Conservation (phyloP, 2,888 invertebrate genomes). For the Aphidius colemani region DNA sequence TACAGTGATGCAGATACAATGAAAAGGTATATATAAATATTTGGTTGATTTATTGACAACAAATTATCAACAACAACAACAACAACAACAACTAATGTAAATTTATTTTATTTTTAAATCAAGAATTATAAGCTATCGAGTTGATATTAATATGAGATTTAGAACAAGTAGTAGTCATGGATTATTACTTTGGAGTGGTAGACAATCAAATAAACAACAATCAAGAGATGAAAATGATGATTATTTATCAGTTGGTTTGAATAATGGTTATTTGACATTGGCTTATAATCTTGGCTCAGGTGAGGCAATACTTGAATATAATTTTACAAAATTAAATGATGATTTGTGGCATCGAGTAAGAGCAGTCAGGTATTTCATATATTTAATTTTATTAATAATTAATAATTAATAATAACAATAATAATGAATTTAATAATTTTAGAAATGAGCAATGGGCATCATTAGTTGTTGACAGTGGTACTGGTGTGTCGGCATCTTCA, state of each 20-base stretch:
- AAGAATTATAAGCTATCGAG: constrained; percentile 81
- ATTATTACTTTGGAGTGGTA: constrained; percentile 84
- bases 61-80: not conserved
- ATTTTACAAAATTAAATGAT: constrained; percentile 85
- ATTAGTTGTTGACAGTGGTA: constrained; percentile 86
- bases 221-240: constrained; percentile 68
- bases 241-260: constrained; percentile 84
- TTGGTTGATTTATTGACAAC: not conserved
- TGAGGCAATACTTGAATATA: constrained; percentile 82
- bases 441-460: constrained; percentile 87
- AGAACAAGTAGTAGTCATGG: constrained; percentile 74
- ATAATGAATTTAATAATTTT: constrained; percentile 37
- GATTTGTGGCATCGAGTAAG: constrained; percentile 83
- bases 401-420: too few species aligned
- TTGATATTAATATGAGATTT: constrained; percentile 88
- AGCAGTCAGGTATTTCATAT: constrained; percentile 68
- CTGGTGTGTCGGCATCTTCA: constrained; percentile 78
- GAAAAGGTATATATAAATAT: constrained; percentile 67
- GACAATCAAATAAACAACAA: constrained; percentile 62
- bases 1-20: constrained; percentile 86
- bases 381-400: too few species aligned
- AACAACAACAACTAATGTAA: not conserved
- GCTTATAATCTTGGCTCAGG: constrained; percentile 88
- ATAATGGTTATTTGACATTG: constrained; percentile 74
- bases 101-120: constrained; percentile 25